These are phyloP conservation scores for Actenoides lindsayi DNA, from an alignment of 2,113 vertebrate species.

Conservation along the genomic window DNA sequence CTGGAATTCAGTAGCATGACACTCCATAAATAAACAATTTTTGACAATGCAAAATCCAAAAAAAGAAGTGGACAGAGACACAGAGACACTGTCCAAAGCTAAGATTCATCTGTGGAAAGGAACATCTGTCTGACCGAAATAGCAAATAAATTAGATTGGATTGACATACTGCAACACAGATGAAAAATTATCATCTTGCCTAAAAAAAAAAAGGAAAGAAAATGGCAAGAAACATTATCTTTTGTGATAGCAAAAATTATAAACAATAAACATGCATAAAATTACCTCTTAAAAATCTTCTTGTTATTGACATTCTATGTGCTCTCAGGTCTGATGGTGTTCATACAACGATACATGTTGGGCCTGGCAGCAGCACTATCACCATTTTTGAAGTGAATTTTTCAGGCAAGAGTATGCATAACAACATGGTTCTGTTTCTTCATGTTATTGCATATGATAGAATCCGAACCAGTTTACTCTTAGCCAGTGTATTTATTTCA, in stretches of 20 bases:
- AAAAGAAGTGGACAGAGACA: background rate
- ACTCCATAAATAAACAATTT: background rate
- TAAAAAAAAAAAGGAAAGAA: background rate
- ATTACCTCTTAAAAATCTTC: background rate
- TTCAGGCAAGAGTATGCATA: background rate
- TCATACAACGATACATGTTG: background rate
- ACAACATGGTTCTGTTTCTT: background rate
- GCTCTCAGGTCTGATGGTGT: background rate
- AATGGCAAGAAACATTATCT: background rate
- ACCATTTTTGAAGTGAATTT: background rate
- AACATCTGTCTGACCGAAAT: background rate
- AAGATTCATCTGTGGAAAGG: background rate
- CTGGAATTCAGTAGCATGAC: background rate
- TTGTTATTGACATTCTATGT: background rate
- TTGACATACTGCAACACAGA: background rate
- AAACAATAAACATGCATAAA: background rate
- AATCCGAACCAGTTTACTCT: background rate
- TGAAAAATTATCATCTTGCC: background rate
- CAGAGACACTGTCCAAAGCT: background rate
- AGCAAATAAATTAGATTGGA: background rate
- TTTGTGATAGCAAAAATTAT: background rate
- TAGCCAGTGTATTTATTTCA: background rate
- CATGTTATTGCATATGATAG: background rate
- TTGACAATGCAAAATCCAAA: background rate
- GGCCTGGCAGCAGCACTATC: background rate